Evolutionary conservation across 23 tunicate species (phyloP), one percentile per base, ranked within the genome.

Genomic region (Styela plicata): DNA sequence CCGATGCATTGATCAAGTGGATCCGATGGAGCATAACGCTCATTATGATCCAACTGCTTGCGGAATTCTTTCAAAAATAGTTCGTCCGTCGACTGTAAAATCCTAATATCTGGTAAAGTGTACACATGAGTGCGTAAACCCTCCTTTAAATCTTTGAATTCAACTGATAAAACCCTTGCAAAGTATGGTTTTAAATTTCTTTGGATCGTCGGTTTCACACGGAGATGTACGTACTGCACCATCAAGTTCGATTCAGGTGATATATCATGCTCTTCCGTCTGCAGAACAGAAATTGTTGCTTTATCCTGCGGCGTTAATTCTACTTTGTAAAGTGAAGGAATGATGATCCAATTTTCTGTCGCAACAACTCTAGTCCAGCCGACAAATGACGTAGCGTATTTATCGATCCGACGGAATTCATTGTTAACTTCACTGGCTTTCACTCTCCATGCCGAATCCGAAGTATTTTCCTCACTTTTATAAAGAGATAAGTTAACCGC

Each of bases 381-480:
- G 0, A 83, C 83, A 29, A 83, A 82, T 24, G 86, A 84, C 33
- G 89, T 57, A 30, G 78, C 80, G 36, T 63, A 91, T 73, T 91
- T 93, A 68, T 93, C 90, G 66, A 93, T 88, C 30, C 85, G 78
- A 34, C 90, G 66, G 33, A 93, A 93, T 73, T 88, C 98, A 22
- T 78, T 63, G 37, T 88, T 84, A 21, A 88, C 64, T 35, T 36
- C 77, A n/a, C 57, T 70, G 27, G 86, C 85, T 24, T 23, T 62
- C 7, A 34, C 68, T 63, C 63, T 33, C 87, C 87, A 93, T n/a
- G 64, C 28, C 33, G 81, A 35, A 7, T 28, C 31, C 7, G 71
- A 26, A 17, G 64, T 0, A 23, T 37, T 57, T 17, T 57, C 33
- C 27, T 73, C 53, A 31, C 88, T 80, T 21, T 35, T 34, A 61